A percentile compares a stretch with the other conserved stretches of the same genome.
phyloP scores from a whole-genome alignment of 2,113 vertebrate species.

The Hippocampus guttulatus region DNA sequence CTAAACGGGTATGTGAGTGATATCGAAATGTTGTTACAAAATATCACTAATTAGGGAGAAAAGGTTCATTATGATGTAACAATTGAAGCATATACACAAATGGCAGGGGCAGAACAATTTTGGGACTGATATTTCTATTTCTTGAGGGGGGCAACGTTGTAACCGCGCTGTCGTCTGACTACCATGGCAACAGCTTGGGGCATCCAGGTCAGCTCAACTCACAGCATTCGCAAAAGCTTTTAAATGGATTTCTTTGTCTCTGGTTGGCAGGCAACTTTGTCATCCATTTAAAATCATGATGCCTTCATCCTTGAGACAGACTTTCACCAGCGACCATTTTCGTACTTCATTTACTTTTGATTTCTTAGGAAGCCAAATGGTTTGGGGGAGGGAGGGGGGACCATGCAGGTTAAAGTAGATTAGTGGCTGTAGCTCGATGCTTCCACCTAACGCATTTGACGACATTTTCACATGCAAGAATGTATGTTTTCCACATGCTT shows the following conservation, averaged over 20 bases:
- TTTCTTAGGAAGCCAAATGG: slow-evolving; percentile 24
- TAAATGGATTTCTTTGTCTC: slow-evolving; percentile 17
- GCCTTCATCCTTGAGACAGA: slow-evolving; percentile 19
- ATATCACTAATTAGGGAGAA: not conserved
- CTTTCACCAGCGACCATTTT: slow-evolving; percentile 33
- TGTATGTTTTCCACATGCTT: slow-evolving; percentile 37
- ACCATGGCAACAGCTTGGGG: not conserved
- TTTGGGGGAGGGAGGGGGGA: slow-evolving; percentile 24
- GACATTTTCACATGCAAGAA: slow-evolving; percentile 40
- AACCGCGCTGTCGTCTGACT: not conserved
- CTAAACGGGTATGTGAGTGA: not conserved
- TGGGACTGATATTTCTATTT: not conserved
- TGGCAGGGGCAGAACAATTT: not conserved
- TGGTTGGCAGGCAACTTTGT: slow-evolving; percentile 12
- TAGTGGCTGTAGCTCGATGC: slow-evolving; percentile 23
- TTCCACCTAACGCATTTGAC: slow-evolving; percentile 31
- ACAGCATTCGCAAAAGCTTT: slow-evolving; percentile 1
- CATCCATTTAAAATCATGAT: slow-evolving; percentile 24
- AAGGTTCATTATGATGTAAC: not conserved
- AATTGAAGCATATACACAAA: not conserved
- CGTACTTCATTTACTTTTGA: slow-evolving; percentile 25
- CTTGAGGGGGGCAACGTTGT: not conserved
- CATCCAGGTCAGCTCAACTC: not conserved
- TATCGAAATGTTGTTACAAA: not conserved
- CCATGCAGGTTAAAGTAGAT: slow-evolving; percentile 45